Evolutionary conservation across 2,113 vertebrate genomes (phyloP).

Genomic region (Heterochromis multidens): DNA sequence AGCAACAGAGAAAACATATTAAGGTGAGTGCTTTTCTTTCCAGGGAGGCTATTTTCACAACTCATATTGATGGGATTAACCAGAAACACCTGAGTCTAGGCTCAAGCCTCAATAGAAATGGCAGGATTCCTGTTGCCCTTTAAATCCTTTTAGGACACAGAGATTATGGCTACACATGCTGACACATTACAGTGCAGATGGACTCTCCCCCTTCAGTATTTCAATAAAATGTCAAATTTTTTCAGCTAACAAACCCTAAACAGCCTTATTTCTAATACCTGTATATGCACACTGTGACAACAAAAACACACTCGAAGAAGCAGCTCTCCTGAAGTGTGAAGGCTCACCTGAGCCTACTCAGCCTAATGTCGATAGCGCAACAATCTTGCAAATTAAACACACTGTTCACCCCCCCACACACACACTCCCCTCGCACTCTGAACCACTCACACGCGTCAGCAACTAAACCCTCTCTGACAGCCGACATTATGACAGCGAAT

Average conservation of each 20-base stretch:
- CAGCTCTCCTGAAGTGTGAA: not conserved
- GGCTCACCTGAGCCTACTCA: not conserved
- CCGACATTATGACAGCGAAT: conserved; percentile 26
- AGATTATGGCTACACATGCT: conserved; percentile 42
- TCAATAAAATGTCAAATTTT: not conserved
- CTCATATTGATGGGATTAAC: conserved; percentile 46
- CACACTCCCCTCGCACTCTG: not conserved
- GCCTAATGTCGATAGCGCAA: not conserved
- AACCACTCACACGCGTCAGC: conserved; percentile 54
- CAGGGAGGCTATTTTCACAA: not conserved
- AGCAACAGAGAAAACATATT: not conserved
- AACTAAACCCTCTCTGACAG: conserved; percentile 30
- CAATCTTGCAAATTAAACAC: conserved; percentile 2
- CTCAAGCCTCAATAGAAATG: conserved; percentile 42
- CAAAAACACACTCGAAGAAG: not conserved
- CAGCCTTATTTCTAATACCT: not conserved
- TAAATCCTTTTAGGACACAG: conserved; percentile 65
- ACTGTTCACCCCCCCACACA: not conserved
- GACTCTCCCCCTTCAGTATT: not conserved
- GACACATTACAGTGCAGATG: not conserved
- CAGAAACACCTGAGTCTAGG: conserved; percentile 26
- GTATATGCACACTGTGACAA: not conserved
- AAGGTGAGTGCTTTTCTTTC: not conserved
- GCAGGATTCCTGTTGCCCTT: conserved; percentile 46
- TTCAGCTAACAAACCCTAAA: not conserved